Base-by-base conservation (phyloP, 2,888 invertebrate genomes). In the Agonum fuliginosum region DNA sequence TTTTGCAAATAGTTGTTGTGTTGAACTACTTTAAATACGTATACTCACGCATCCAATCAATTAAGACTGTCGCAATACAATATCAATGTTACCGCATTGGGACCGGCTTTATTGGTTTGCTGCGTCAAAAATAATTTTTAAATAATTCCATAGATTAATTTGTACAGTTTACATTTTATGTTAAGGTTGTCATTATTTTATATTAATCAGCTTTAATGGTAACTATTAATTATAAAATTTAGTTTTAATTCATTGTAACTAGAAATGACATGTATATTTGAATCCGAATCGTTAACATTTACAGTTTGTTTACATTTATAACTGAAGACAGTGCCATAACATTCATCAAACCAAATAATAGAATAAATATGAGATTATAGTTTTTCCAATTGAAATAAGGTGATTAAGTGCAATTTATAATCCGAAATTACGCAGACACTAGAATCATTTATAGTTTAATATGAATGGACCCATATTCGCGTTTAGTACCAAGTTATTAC, bases 281-380 rank as follows among this genome's bases (percentile, higher is more conserved):
- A 54, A 54, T n/a, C 54, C 12, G 22, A 30, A 27, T 54, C 54
- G 54, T 54, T 14, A 24, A 20, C 54, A 27, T 6, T 54, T n/a
- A n/a, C n/a, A n/a, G n/a, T n/a, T 30, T 54, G n/a, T 54, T 27
- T 17, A 54, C 54, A 24, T 48, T 20, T 1, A n/a, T 37, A n/a
- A 30, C 8, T 19, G 22, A 51, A 22, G 22, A 24, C 24, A 54
- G 54, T 54, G 54, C 54, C 54, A 54, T 54, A 54, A 54, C 24
- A 24, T 22, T 54, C 54, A 54, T 54, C 27, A 54, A 54, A 54
- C 54, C 54, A 54, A 54, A 54, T 54, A 54, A 22, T 54, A 54
- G 54, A 27, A 54, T 46, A 17, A 46, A 46, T 54, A 54, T 54
- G 54, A 54, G 54, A 54, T 54, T 54, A 54, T 54, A 54, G 27